These are phyloP conservation scores for Melanogrammus aeglefinus DNA, from an alignment of 2,797 vertebrate species.

Conservation along the genomic window DNA sequence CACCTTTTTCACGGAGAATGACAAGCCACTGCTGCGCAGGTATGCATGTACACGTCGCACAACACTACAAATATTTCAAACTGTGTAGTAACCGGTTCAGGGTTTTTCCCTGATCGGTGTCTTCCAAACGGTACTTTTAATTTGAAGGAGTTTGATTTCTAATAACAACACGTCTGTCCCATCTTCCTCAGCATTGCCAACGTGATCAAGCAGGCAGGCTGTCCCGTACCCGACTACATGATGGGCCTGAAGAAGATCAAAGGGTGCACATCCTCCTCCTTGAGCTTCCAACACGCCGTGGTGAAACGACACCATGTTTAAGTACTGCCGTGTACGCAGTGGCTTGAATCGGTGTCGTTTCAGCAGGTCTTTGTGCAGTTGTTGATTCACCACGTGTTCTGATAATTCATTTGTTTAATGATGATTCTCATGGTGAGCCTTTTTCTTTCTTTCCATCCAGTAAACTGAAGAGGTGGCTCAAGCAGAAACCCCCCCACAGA, in stretches of 20 bases:
- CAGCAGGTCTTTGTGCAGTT: background rate
- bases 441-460: constrained; percentile 61
- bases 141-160: background rate
- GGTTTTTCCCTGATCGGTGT: background rate
- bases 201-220: constrained; percentile 92
- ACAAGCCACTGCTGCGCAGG: constrained; percentile 93
- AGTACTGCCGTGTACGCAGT: background rate
- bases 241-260: constrained; percentile 85
- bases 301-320: background rate
- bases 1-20: constrained; percentile 95
- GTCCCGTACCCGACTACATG: constrained; percentile 94
- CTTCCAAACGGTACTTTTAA: background rate
- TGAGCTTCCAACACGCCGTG: background rate
- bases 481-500: constrained; percentile 86
- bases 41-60: constrained; percentile 42
- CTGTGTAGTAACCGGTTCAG: background rate
- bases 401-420: background rate
- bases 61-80: background rate
- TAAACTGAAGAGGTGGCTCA: constrained; percentile 85
- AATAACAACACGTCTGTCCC: background rate
- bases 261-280: constrained; percentile 68
- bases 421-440: background rate
- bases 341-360: background rate
- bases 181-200: constrained; percentile 79
- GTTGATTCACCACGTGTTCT: background rate